phyloP scores from a whole-genome alignment of 2,888 invertebrate species.

The Myopa testacea region DNA sequence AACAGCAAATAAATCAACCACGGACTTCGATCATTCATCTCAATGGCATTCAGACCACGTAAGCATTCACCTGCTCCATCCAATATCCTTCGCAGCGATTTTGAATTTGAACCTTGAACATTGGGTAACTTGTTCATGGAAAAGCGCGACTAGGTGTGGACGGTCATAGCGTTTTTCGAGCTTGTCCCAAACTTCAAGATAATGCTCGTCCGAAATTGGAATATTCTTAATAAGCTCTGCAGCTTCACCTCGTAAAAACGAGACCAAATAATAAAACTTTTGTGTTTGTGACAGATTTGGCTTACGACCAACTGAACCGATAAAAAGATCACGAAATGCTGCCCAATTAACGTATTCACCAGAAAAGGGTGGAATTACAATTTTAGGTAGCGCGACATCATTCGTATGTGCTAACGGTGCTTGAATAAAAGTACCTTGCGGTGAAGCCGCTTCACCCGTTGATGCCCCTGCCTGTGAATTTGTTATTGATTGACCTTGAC shows the following conservation, averaged over 20 bases:
- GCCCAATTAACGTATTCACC: slow-evolving; percentile 22
- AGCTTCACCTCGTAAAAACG: slow-evolving; percentile 36
- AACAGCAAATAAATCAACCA: no score
- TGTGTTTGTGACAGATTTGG: not conserved
- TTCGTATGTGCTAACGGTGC: not conserved
- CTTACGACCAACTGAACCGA: no score
- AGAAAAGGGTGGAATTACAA: slow-evolving; percentile 20
- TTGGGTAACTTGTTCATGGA: slow-evolving; percentile 11
- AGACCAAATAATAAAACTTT: slow-evolving; percentile 37
- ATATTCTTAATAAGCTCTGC: slow-evolving; percentile 37
- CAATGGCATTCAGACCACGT: no score
- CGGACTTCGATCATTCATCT: no score
- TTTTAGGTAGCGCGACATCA: slow-evolving; percentile 3
- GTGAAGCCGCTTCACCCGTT: not conserved
- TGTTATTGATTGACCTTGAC: not conserved
- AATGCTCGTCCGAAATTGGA: not conserved
- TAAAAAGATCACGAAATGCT: no score
- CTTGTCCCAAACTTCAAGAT: slow-evolving; percentile 36
- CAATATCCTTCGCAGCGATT: not conserved
- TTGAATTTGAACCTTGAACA: not conserved
- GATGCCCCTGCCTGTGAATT: not conserved
- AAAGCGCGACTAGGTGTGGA: slow-evolving; percentile 30
- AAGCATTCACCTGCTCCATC: not conserved
- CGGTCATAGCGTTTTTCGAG: slow-evolving; percentile 26
- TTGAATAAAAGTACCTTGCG: not conserved